Conservation (phyloP, 2,797 vertebrate species). For the Sylvia borin region DNA sequence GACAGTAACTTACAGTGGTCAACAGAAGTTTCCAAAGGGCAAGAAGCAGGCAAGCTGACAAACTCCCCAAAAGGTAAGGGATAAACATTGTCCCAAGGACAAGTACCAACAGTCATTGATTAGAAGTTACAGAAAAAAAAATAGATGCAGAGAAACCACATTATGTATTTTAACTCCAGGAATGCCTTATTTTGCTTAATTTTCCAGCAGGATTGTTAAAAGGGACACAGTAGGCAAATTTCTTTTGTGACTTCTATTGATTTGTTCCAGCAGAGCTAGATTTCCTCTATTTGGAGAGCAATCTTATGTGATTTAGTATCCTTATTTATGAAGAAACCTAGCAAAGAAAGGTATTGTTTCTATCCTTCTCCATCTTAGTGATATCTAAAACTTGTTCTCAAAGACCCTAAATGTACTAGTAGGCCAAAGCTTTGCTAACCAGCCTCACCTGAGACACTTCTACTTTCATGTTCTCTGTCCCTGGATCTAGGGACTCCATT, state of each 20-base stretch:
- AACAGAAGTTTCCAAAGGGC: neutral
- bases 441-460: neutral
- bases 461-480: neutral
- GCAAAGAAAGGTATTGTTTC: neutral
- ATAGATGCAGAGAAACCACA: neutral
- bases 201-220: neutral
- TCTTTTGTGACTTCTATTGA: neutral
- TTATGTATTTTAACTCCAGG: neutral
- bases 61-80: neutral
- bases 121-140: neutral
- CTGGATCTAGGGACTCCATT: neutral
- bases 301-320: neutral
- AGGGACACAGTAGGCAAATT: neutral
- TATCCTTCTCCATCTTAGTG: neutral
- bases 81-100: neutral
- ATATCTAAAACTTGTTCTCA: neutral
- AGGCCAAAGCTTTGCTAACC: neutral
- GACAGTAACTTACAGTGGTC: neutral
- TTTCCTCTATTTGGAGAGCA: neutral
- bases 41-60: neutral
- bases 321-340: neutral
- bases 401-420: neutral
- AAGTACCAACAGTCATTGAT: neutral
- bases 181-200: neutral
- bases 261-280: neutral